These are phyloP conservation scores for Oryzias sinensis DNA, from an alignment of 2,797 vertebrate genomes.

Conservation along the genomic window DNA sequence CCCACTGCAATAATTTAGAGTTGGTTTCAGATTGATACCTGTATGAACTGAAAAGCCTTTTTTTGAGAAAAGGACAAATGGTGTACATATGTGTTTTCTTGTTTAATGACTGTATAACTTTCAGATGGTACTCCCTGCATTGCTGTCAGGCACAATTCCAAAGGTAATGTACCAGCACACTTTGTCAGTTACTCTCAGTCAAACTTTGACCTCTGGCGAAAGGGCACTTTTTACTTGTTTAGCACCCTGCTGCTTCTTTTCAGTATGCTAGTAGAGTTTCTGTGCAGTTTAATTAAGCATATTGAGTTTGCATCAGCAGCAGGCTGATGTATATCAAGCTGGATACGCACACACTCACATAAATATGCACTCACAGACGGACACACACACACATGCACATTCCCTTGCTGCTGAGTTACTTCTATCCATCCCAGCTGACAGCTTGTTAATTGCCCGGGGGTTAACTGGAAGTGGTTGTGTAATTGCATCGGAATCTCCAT, in stretches of 20 bases:
- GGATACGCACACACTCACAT: conserved; percentile 43
- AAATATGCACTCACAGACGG: conserved; percentile 6
- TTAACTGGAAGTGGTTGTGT: conserved; percentile 81
- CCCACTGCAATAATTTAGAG: no score
- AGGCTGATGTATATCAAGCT: conserved; percentile 69
- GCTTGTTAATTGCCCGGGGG: conserved; percentile 78
- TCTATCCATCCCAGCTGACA: conserved; percentile 72
- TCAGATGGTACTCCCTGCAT: background rate
- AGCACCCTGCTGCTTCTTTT: conserved; percentile 42
- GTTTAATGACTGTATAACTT: no score
- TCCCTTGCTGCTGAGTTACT: conserved; percentile 27
- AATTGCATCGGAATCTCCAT: conserved; percentile 81
- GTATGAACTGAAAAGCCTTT: no score
- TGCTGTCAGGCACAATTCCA: conserved; percentile 9
- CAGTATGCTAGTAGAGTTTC: conserved; percentile 65
- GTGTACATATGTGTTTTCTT: no score
- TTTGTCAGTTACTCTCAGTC: background rate
- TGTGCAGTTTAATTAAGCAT: conserved; percentile 78
- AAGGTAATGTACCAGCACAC: background rate
- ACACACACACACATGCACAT: conserved; percentile 37
- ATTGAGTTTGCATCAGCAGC: conserved; percentile 77
- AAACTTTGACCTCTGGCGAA: conserved; percentile 39
- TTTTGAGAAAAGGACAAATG: no score
- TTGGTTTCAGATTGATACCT: no score
- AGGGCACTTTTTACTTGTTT: conserved; percentile 34